Base-by-base conservation (phyloP, 2,797 vertebrate genomes). In the Adrianichthys oophorus region DNA sequence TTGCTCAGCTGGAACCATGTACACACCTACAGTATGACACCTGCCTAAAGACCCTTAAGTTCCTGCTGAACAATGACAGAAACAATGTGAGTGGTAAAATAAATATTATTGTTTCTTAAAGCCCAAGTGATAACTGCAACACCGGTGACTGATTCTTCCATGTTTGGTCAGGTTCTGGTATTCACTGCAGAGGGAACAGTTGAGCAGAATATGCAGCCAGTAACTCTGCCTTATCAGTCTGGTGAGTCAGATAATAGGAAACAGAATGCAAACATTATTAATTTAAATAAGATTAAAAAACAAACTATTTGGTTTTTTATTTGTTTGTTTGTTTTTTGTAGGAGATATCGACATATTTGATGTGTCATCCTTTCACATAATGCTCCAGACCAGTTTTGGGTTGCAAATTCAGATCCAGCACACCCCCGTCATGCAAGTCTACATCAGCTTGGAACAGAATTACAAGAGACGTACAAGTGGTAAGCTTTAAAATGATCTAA, bases 401-500 rank as follows among this genome's bases (percentile, higher is more conserved):
- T 70, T 98, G 51, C 89, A 92, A 70, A 78, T 98, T 55, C 95
- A 97, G 79, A 84, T 98, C 48, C 96, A 98, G 63, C 79, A 95
- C 64, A 71, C 81, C 59, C 92, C 92, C 2, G 0, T 95, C 52
- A 95, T 98, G 96, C 96, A 99, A 75, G 80, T 97, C 37, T 99
- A 95, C 59, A 73, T 91, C 47, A 92, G 74, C 1, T 83, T 90
- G 56, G 91, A 95, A 2, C 87, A 91, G 7, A 87, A 80, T 44
- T 91, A 92, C 81, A 88, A 62, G 70, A 46, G 49, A 63, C 91
- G 90, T 78, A 92, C 90, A 1, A 85, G 73, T 2, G 92, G 92
- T 92, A 41, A 50, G 82, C 73, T 76, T 72, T 1, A 7, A 7
- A 41, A 40, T 48, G 41, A 4, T 32, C 40, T 43, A 26, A 24